These are phyloP conservation scores for Podabrus alpinus DNA, from an alignment of 2,888 invertebrate genomes.

Conservation along the genomic window DNA sequence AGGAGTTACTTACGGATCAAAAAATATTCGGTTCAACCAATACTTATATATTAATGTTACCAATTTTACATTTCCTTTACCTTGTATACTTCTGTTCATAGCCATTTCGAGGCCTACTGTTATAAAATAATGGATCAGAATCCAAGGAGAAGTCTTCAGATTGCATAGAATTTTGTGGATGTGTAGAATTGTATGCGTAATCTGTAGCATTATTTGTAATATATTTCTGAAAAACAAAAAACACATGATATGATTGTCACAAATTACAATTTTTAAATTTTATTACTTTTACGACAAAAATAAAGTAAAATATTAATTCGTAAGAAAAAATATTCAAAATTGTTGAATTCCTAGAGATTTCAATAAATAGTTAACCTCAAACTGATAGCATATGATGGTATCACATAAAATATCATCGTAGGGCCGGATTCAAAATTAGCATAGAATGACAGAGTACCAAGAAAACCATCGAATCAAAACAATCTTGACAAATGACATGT, in stretches of 20 bases:
- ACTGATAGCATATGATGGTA: too few relatives aligned
- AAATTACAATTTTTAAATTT: not conserved
- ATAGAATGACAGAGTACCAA: too few relatives aligned
- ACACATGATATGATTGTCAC: not conserved
- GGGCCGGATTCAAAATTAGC: too few relatives aligned
- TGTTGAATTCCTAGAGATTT: too few relatives aligned
- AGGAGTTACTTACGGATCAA: not conserved
- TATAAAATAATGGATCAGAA: constrained; percentile 82
- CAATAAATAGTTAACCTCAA: too few relatives aligned
- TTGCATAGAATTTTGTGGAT: constrained; percentile 56
- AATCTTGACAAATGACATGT: too few relatives aligned
- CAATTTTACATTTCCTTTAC: constrained; percentile 47
- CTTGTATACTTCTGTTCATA: constrained; percentile 61
- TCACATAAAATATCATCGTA: too few relatives aligned
- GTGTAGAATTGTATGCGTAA: constrained; percentile 54
- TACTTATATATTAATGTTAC: not conserved
- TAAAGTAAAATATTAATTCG: too few relatives aligned
- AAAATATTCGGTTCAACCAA: not conserved
- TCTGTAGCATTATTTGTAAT: constrained; percentile 51
- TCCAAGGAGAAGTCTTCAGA: constrained; percentile 54
- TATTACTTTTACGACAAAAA: too few relatives aligned
- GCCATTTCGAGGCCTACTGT: constrained; percentile 76
- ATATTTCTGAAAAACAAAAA: constrained; percentile 43
- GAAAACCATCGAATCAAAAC: too few relatives aligned
- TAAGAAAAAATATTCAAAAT: too few relatives aligned